Percentiles rank a stretch among this genome's conserved stretches.
Evolutionary conservation across 2,797 vertebrate genomes (phyloP).

Genomic region (Gobionotothen gibberifrons): DNA sequence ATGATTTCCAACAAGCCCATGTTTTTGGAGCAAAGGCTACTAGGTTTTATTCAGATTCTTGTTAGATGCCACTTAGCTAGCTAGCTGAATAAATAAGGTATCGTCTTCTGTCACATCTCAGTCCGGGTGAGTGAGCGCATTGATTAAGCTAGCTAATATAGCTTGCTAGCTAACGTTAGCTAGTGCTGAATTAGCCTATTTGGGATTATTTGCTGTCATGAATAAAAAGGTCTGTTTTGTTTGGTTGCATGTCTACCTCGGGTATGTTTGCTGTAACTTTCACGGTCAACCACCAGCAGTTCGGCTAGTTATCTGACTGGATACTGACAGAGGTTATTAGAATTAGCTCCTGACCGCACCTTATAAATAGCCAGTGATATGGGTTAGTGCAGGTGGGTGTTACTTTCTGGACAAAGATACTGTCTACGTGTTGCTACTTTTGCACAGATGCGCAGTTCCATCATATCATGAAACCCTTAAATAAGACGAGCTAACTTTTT

Average conservation of each 20-base stretch:
- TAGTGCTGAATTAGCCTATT: conserved; percentile 31
- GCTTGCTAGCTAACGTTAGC: conserved; percentile 44
- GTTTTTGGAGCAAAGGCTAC: conserved; percentile 27
- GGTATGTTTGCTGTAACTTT: not conserved
- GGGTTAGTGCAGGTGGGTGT: conserved; percentile 17
- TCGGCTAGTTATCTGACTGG: not conserved
- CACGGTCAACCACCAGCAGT: fast-evolving
- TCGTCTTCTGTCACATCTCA: conserved; percentile 41
- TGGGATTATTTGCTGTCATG: not conserved
- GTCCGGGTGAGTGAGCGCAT: conserved; percentile 68
- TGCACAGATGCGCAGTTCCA: not conserved
- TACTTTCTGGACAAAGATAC: not conserved
- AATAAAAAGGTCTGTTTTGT: not conserved
- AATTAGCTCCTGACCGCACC: conserved; percentile 5
- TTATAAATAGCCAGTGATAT: conserved; percentile 8
- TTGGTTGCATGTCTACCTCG: not conserved
- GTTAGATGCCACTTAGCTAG: conserved; percentile 57
- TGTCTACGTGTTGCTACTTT: not conserved
- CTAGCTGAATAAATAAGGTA: conserved; percentile 25
- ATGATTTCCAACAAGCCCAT: conserved; percentile 61
- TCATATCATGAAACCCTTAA: not conserved
- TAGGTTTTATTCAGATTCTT: conserved; percentile 24
- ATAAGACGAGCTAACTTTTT: too few species aligned
- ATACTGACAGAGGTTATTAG: not conserved
- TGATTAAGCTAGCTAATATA: conserved; percentile 17